phyloP scores from a whole-genome alignment of 1,140 invertebrate species.

The Temnothorax curvispinosus region DNA sequence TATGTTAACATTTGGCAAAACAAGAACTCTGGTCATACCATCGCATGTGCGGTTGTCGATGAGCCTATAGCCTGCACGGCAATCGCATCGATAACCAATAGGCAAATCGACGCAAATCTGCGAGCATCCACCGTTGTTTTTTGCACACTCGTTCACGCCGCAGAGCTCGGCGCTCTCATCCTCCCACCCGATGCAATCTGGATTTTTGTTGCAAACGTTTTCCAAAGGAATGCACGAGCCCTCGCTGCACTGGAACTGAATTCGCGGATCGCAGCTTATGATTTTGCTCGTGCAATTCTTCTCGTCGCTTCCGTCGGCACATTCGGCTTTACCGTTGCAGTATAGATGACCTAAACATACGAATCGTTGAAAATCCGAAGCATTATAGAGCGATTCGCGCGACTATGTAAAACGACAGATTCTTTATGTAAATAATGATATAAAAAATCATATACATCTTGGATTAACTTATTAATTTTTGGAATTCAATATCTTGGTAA shows the following conservation, averaged over 20 bases:
- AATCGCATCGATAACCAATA: conserved; percentile 92
- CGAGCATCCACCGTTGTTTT: conserved; percentile 94
- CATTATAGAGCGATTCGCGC: not conserved
- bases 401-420: not conserved
- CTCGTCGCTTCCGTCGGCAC: conserved; percentile 93
- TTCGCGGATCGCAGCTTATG: conserved; percentile 89
- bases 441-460: not conserved
- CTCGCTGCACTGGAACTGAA: conserved; percentile 92
- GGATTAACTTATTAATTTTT: conserved; percentile 12
- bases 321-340: conserved; percentile 94
- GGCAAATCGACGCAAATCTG: conserved; percentile 93
- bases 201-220: conserved; percentile 92
- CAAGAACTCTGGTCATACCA: conserved; percentile 85
- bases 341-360: conserved; percentile 88
- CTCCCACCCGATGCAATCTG: conserved; percentile 93
- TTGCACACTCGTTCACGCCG: conserved; percentile 91
- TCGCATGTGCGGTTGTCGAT: conserved; percentile 92
- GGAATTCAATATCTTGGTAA: not conserved
- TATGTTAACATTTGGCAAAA: not conserved
- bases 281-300: conserved; percentile 89
- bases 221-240: conserved; percentile 92
- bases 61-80: conserved; percentile 91
- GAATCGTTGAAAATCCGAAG: conserved; percentile 1
- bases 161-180: conserved; percentile 92
- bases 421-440: not conserved